Percentiles rank a stretch among this genome's conserved stretches.
These are phyloP conservation scores for Verasper variegatus DNA, from an alignment of 2,113 vertebrate species.

Conservation along the genomic window DNA sequence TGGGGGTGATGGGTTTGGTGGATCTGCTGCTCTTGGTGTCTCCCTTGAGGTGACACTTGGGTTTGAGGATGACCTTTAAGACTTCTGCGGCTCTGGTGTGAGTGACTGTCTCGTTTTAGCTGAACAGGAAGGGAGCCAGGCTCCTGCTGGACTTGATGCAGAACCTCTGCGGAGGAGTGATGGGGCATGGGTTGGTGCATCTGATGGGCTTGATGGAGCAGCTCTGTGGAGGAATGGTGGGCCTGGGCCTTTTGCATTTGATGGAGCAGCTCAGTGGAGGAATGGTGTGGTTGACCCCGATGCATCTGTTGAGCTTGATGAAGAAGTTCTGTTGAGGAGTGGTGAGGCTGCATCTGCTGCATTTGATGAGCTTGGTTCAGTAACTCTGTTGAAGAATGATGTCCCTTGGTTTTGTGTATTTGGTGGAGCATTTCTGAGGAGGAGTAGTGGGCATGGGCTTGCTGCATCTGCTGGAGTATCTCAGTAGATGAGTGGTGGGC, in stretches of 20 bases:
- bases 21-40: slow-evolving; percentile 70
- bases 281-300: slow-evolving; percentile 65
- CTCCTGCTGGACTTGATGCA: slow-evolving; percentile 74
- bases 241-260: slow-evolving; percentile 64
- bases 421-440: slow-evolving; percentile 75
- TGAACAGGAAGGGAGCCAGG: slow-evolving; percentile 66
- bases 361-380: slow-evolving; percentile 45
- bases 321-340: slow-evolving; percentile 76
- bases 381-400: slow-evolving; percentile 70
- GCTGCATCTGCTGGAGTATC: slow-evolving; percentile 72
- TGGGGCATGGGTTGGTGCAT: slow-evolving; percentile 69
- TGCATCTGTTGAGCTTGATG: slow-evolving; percentile 74
- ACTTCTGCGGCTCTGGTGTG: slow-evolving; percentile 73
- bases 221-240: slow-evolving; percentile 72
- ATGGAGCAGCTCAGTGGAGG: slow-evolving; percentile 73
- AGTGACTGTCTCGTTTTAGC: slow-evolving; percentile 66
- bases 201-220: slow-evolving; percentile 71
- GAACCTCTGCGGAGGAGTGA: slow-evolving; percentile 75
- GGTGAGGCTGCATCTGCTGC: slow-evolving; percentile 72
- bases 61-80: slow-evolving; percentile 69
- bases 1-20: slow-evolving; percentile 65
- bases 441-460: slow-evolving; percentile 61
- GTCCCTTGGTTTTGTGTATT: slow-evolving; percentile 67
- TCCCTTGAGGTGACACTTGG: slow-evolving; percentile 61
- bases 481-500: slow-evolving; percentile 66